Base-by-base conservation (phyloP, 1,140 invertebrate species). In the Lethrus apterus region DNA sequence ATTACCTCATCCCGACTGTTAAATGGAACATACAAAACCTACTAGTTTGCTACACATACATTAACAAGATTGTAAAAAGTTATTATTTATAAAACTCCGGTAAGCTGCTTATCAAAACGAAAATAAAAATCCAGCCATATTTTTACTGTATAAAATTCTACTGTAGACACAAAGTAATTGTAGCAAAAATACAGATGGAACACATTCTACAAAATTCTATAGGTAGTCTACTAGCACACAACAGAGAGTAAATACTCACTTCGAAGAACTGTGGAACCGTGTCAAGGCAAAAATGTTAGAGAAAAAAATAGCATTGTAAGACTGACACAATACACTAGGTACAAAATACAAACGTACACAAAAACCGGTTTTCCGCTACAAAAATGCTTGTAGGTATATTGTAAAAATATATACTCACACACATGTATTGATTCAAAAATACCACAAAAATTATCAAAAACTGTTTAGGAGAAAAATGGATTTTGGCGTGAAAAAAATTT, bases 211-310 rank as follows among this genome's bases (percentile, higher is more conserved):
- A 58, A 51, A 54, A 54, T 51, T 46, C 49, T 48, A 56, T 50
- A 44, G 54, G 46, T 30, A 48, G 48, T 57, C 62, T 63, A 65
- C 57, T 52, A 53, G 59, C 57, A 63, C 62, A 67, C 57, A 64
- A 64, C 58, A 65, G 50, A 58, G 57, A 65, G 55, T 42, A 52
- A 62, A 65, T 67, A 67, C 65, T 67, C 65, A 67, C 65, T 64
- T 56, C 58, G 57, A 43, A 53, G 47, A 46, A 56, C 65, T 66
- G 65, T 57, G 51, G 63, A 42, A 60, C 62, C 60, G 60, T 57
- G 63, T 65, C 56, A 59, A 57, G 55, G 64, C 63, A 65, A 66
- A 48, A 66, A 66, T 63, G 55, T 66, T 56, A 65, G 53, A 64
- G 56, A 64, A 62, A 63, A 60, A 67, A 65, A 66, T 62, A 60